Base-by-base conservation (phyloP, 2,888 invertebrate species). In the Oscheius sp. region DNA sequence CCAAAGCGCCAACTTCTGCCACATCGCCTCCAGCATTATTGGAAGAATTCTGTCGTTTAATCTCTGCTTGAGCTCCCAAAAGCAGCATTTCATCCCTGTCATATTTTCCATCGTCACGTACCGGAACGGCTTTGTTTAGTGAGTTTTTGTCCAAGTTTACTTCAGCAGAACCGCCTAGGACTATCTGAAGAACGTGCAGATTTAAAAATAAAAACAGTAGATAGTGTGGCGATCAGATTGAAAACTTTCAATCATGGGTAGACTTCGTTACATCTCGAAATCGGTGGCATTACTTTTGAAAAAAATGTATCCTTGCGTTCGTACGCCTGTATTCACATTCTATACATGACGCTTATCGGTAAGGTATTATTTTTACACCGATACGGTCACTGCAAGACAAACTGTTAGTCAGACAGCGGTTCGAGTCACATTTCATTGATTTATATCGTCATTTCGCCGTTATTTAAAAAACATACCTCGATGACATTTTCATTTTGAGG, bases 11-110 rank as follows among this genome's bases (percentile, higher is more conserved):
- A 21, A 12, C 63, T 43, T 18, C 46, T 13, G 45, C 45, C n/a
- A 12, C 21, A 1, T 45, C 43, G 45, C 25, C 21, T 1, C n/a
- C n/a, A 7, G 21, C 25, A n/a, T 12, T 27, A 29, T 18, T 49
- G 6, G 13, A 49, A 49, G 18, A 16, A 49, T 49, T 49, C 27
- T 25, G 63, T 13, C 63, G 45, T 13, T 18, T 45, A 23, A 53
- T 27, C 45, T 72, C 72, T 21, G 68, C 23, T 46, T 76, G 76
- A 7, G 66, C 76, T 23, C 73, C 79, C 49, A 79, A 73, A 25
- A 74, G 73, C 9, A 79, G 43, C 72, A 79, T 74, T 16, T 71
- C 69, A 18, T 74, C 71, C 9, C 76, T 41, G 53, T 59, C 59
- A 53, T 79, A 79, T 45, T 73, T 52, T 21, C 58, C 71, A 25